Evolutionary conservation across 2,888 invertebrate genomes (phyloP), one percentile per base, ranked within the genome.

Genomic region (Diachrysia chrysitis): DNA sequence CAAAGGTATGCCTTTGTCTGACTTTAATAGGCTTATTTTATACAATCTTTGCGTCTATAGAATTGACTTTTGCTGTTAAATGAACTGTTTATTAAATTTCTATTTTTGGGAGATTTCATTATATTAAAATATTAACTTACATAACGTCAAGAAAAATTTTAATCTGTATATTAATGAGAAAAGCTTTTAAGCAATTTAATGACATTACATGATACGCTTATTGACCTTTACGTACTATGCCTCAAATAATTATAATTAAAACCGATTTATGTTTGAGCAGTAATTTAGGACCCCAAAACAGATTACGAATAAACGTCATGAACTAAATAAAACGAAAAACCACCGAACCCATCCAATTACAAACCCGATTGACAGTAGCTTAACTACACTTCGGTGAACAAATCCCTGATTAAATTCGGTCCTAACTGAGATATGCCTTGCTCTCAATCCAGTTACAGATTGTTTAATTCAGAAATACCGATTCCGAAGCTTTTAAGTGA

Each of bases 401-500:
- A 74, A 81, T 72, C 53, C 61, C 55, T 55, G 35, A 65, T 72
- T 70, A 63, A 42, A 78, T 54, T 65, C 56, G 29, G 19, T 60
- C 46, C 25, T 57, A 64, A 61, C 63, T 58, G 62, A 60, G 65
- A 70, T 62, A 62, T 63, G 59, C 54, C 59, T 57, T 51, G 60
- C 59, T 29, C 65, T 55, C 55, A 58, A 68, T 76, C 61, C 69
- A 58, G 71, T 73, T 62, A 72, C 77, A 73, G 69, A 79, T 71
- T 78, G 59, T 78, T 79, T 78, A 79, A 81, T 81, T 76, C 71
- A 59, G 59, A 65, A 74, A 65, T 62, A 63, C 58, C 73, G 69
- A 68, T 70, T 19, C 62, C 53, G 69, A 73, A 78, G 72, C 81
- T 83, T 69, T 76, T 81, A 83, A 81, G 81, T 78, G 78, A 82